A percentile compares a stretch with the other conserved stretches of the same genome.
These are phyloP conservation scores for Pseudoatta argentina DNA, from an alignment of 1,140 invertebrate genomes.

Conservation along the genomic window DNA sequence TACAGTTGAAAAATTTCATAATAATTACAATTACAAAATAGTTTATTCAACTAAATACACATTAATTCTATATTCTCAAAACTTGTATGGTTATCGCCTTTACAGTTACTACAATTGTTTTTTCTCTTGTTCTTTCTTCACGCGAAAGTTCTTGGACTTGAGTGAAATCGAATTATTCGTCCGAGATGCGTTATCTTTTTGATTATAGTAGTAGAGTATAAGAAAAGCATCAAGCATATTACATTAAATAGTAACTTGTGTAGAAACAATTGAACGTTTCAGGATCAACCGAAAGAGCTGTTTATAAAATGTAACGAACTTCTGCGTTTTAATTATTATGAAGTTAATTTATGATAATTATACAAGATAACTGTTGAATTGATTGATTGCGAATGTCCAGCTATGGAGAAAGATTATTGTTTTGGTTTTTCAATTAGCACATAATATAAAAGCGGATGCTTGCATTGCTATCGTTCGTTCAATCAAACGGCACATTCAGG, in stretches of 20 bases:
- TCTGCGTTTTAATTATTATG: background rate
- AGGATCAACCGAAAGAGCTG: background rate
- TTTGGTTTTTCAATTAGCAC: slow-evolving; percentile 39
- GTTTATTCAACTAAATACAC: too few species aligned
- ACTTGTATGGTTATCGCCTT: too few species aligned
- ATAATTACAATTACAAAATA: too few species aligned
- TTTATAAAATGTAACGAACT: background rate
- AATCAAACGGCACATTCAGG: slow-evolving; percentile 36
- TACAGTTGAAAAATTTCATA: too few species aligned
- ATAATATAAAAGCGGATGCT: slow-evolving; percentile 1
- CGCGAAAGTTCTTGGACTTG: background rate
- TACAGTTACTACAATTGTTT: too few species aligned
- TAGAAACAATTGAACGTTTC: too few species aligned
- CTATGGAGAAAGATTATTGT: background rate
- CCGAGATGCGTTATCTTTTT: background rate
- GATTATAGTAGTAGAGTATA: too few species aligned
- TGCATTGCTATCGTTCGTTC: slow-evolving; percentile 2
- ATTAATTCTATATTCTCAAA: too few species aligned
- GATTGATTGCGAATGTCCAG: background rate
- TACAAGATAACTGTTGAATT: too few species aligned
- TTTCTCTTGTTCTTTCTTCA: too few species aligned
- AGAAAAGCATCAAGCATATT: background rate
- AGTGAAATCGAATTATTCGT: background rate
- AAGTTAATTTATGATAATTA: background rate
- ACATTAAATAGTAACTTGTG: too few species aligned